Evolutionary conservation across 2,888 invertebrate genomes (phyloP).

Genomic region (Ptilodon capucinus): DNA sequence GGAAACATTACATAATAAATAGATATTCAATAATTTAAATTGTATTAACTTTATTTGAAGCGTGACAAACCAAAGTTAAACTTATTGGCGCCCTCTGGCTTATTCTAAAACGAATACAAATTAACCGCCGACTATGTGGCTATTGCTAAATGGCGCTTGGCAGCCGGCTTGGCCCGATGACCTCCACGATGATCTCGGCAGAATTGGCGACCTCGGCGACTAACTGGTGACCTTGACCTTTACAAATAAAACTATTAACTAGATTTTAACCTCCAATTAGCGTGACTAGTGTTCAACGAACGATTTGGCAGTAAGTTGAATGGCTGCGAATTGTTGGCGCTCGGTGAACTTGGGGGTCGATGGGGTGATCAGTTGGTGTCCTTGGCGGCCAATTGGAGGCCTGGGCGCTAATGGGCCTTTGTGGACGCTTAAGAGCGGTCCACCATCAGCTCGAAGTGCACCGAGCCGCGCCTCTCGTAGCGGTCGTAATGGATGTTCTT

Average conservation of each 20-base stretch:
- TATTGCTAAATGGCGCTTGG: slow-evolving; percentile 75
- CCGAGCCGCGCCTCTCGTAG: slow-evolving; percentile 94
- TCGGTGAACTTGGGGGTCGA: slow-evolving; percentile 22
- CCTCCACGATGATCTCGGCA: slow-evolving; percentile 39
- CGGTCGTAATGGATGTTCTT: slow-evolving; percentile 93
- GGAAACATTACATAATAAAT: slow-evolving; percentile 72
- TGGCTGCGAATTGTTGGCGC: slow-evolving; percentile 33
- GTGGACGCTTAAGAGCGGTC: slow-evolving; percentile 81
- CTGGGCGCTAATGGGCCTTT: slow-evolving; percentile 7
- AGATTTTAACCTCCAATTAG: slow-evolving; percentile 36
- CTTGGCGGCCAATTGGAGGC: slow-evolving; percentile 35
- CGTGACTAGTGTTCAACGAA: slow-evolving; percentile 42
- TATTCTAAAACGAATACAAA: slow-evolving; percentile 82
- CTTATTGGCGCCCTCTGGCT: slow-evolving; percentile 70
- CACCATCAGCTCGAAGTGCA: slow-evolving; percentile 97
- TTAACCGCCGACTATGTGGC: slow-evolving; percentile 78
- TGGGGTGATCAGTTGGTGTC: slow-evolving; percentile 36
- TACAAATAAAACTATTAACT: slow-evolving; percentile 34
- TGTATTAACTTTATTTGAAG: slow-evolving; percentile 74
- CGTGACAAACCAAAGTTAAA: slow-evolving; percentile 67
- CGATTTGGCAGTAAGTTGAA: slow-evolving; percentile 47
- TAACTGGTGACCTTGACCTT: slow-evolving; percentile 26
- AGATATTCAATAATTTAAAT: slow-evolving; percentile 62
- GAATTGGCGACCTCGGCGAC: slow-evolving; percentile 29
- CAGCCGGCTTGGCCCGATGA: slow-evolving; percentile 45